These are phyloP conservation scores for Nasonia vitripennis DNA, from an alignment of 1,140 invertebrate genomes.

Conservation along the genomic window DNA sequence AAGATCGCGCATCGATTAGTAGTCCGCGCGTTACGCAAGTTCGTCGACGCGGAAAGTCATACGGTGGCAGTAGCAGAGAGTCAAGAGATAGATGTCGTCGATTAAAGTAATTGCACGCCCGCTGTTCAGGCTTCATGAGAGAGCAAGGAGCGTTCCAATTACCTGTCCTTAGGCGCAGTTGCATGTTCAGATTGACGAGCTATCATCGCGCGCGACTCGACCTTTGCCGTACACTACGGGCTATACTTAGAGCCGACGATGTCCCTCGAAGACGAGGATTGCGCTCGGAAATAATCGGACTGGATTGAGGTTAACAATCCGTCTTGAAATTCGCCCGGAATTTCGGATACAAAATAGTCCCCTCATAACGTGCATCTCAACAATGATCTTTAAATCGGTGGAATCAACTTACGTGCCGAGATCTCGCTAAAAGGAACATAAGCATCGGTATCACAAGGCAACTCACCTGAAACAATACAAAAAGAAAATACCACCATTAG, in stretches of 20 bases:
- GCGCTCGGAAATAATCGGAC: background rate
- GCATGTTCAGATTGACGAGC: background rate
- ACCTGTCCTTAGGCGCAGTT: background rate
- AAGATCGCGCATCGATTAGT: background rate
- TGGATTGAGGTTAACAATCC: background rate
- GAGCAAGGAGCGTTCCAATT: background rate
- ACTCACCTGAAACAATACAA: conserved; percentile 22
- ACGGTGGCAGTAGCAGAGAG: background rate
- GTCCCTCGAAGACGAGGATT: background rate
- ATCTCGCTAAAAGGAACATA: background rate
- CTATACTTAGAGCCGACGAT: background rate
- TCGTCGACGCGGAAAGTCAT: background rate
- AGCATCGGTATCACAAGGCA: background rate
- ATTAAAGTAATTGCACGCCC: background rate
- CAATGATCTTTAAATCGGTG: background rate
- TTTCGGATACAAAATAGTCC: too few species aligned
- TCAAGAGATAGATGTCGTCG: background rate
- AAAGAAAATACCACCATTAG: background rate
- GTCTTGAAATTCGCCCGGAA: background rate
- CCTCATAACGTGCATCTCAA: background rate
- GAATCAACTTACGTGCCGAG: background rate
- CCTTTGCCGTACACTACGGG: background rate
- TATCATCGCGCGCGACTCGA: background rate
- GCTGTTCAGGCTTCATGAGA: background rate
- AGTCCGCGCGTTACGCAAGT: background rate